A percentile compares a stretch with the other conserved stretches of the same genome.
These are phyloP conservation scores for Bos taurus DNA, from an alignment of 2,113 vertebrate genomes.

Conservation along the genomic window ARS-UCD2.0 NC_037339.1:76221001-76221500, in stretches of 20 bases:
- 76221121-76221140: conserved; percentile 67
- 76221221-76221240: background rate
- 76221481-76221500: background rate
- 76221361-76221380: background rate
- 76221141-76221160: conserved; percentile 62
- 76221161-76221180: conserved; percentile 44
- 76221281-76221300: background rate
- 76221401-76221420: background rate
- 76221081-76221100: conserved; percentile 55
- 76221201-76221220: conserved; percentile 37
- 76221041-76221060: conserved; percentile 35
- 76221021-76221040: background rate
- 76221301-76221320: background rate
- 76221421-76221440: background rate
- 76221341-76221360: background rate
- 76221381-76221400: background rate
- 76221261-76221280: background rate
- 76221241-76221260: background rate
- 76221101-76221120: conserved; percentile 56
- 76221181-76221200: background rate
- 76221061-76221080: conserved; percentile 34
- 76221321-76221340: background rate
- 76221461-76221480: background rate
- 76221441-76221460: background rate
- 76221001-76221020: conserved; percentile 1